Conservation (phyloP, 2,888 invertebrate species). For the Erannis defoliaria region DNA sequence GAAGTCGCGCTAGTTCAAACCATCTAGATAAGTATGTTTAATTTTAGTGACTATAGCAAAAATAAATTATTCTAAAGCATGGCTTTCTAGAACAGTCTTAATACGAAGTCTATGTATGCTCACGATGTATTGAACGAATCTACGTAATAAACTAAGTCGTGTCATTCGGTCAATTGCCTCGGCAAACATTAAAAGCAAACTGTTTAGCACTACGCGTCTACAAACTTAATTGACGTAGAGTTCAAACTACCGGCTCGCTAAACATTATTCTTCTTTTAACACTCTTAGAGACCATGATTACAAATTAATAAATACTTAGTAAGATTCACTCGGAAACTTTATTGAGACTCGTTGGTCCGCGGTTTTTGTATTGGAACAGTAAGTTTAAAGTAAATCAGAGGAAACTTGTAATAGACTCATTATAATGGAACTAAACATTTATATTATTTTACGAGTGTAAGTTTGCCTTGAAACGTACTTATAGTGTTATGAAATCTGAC, state of each 20-base stretch:
- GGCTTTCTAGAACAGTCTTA: slow-evolving; percentile 1
- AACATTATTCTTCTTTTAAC: slow-evolving; percentile 28
- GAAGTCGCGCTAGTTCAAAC: no score
- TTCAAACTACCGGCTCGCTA: slow-evolving; percentile 18
- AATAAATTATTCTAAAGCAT: neutral
- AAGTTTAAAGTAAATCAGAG: no score
- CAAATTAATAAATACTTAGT: slow-evolving; percentile 9
- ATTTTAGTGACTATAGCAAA: no score
- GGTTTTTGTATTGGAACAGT: neutral
- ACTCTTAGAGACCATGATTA: slow-evolving; percentile 5
- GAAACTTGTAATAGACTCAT: no score
- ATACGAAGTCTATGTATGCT: neutral
- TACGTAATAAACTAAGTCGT: slow-evolving; percentile 7
- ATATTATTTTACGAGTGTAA: no score
- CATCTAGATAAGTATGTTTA: no score
- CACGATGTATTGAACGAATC: neutral
- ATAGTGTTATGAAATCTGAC: no score
- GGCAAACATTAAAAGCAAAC: slow-evolving; percentile 35
- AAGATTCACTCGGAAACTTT: slow-evolving; percentile 9
- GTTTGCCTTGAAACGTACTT: no score
- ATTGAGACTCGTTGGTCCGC: neutral
- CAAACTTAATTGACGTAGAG: slow-evolving; percentile 8
- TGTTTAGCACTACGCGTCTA: slow-evolving; percentile 7
- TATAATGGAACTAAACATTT: no score
- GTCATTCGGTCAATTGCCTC: slow-evolving; percentile 12